Percentiles rank a stretch among this genome's conserved stretches.
Conservation (phyloP, 2,888 invertebrate genomes). For the Caenorhabditis sinica region DNA sequence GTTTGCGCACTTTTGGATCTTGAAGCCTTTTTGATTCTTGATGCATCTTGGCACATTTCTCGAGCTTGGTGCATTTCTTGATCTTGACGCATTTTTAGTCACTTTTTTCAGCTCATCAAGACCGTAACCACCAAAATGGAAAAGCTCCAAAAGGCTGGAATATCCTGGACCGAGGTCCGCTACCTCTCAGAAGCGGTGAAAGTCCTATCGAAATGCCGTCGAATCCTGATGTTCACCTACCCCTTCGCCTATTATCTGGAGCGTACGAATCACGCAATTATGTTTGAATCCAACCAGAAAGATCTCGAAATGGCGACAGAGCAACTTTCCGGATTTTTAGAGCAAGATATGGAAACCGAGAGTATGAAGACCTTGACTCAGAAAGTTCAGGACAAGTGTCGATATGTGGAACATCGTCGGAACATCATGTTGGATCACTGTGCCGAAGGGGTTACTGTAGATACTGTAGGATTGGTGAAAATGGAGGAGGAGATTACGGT, state of each 20-base stretch:
- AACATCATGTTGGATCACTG: constrained; percentile 97
- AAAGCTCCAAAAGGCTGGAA: constrained; percentile 99
- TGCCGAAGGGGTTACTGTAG: no score
- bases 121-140: constrained; percentile 98
- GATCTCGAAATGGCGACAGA: constrained; percentile 98
- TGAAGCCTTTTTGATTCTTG: no score
- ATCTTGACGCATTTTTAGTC: no score
- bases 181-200: constrained; percentile 93
- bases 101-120: constrained; percentile 90
- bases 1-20: no score
- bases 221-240: constrained; percentile 99
- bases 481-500: no score
- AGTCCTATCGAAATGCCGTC: constrained; percentile 87
- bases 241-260: constrained; percentile 98
- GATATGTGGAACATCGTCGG: constrained; percentile 98
- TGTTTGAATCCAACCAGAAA: constrained; percentile 89
- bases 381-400: constrained; percentile 89
- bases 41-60: no score
- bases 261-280: constrained; percentile 98
- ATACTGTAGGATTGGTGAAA: no score
- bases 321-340: constrained; percentile 96
- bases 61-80: no score
- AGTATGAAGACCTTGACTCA: constrained; percentile 98
- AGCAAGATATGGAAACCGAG: constrained; percentile 97
- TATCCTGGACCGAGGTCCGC: constrained; percentile 99